Conservation (phyloP, 2,888 invertebrate genomes). For the Drosophila neoperkinsi region DNA sequence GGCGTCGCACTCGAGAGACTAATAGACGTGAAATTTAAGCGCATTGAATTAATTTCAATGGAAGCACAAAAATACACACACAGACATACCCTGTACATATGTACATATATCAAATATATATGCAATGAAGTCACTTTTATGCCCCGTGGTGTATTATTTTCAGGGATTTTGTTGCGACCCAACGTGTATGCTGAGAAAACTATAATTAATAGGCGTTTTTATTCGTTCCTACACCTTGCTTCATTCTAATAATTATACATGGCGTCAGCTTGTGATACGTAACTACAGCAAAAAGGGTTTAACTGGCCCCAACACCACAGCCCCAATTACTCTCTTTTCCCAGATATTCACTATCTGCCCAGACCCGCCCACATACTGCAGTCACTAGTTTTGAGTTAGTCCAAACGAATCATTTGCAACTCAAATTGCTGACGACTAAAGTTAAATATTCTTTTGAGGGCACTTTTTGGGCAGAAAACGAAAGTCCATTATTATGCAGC, state of each 20-base stretch:
- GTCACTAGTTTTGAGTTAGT: background rate
- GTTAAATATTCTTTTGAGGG: conserved; percentile 18
- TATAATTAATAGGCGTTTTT: conserved; percentile 77
- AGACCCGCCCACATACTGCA: conserved; percentile 9
- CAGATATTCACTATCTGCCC: conserved; percentile 19
- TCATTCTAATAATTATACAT: conserved; percentile 67
- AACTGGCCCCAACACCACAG: conserved; percentile 13
- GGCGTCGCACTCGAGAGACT: conserved; percentile 68
- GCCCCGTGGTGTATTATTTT: conserved; percentile 1
- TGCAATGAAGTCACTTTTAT: conserved; percentile 66
- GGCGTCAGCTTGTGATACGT: conserved; percentile 29
- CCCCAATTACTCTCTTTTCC: background rate
- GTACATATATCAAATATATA: conserved; percentile 4
- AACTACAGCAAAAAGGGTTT: conserved; percentile 47
- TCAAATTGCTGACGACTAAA: conserved; percentile 43
- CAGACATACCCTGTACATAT: conserved; percentile 7
- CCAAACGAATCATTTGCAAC: conserved; percentile 36
- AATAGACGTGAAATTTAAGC: conserved; percentile 81
- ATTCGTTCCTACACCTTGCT: conserved; percentile 45
- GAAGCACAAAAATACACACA: conserved; percentile 16
- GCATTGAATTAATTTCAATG: conserved; percentile 76
- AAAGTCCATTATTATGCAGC: conserved; percentile 78
- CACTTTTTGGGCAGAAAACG: conserved; percentile 24
- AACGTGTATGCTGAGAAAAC: conserved; percentile 52
- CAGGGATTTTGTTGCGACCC: background rate